Conservation (phyloP, 2,113 vertebrate genomes). For the Hippocampus zosterae region DNA sequence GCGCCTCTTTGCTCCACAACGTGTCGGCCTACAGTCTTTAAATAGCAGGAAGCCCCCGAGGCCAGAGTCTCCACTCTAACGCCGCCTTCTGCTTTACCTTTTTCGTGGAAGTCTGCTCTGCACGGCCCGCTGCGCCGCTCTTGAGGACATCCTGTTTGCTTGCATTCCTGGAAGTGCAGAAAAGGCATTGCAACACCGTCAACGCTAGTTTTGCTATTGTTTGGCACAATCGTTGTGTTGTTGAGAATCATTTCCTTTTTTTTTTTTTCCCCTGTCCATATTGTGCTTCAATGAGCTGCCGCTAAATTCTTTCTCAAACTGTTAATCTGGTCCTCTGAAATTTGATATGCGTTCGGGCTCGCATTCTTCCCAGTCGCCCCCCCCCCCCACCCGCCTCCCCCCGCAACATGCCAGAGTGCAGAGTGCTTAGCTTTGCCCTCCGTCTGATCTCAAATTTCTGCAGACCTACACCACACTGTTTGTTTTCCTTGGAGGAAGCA, state of each 20-base stretch:
- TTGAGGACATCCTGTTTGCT: constrained; percentile 16
- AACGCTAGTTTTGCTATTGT: not conserved
- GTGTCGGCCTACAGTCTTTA: constrained; percentile 26
- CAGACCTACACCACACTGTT: constrained; percentile 87
- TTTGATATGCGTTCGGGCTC: constrained; percentile 55
- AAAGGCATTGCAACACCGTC: not conserved
- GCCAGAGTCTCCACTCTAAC: constrained; percentile 34
- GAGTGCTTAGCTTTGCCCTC: constrained; percentile 59
- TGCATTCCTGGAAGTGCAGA: constrained; percentile 7
- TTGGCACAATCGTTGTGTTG: not conserved
- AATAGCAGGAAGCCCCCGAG: constrained; percentile 51
- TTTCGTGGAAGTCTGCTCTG: constrained; percentile 25
- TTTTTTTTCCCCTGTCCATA: not conserved
- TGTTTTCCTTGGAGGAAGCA: constrained; percentile 70
- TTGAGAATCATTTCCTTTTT: not conserved
- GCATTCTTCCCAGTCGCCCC: constrained; percentile 45
- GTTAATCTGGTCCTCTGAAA: constrained; percentile 67
- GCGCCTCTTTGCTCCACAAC: constrained; percentile 10
- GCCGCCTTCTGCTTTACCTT: constrained; percentile 28
- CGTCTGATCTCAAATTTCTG: constrained; percentile 70
- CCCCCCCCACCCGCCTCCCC: constrained; percentile 18
- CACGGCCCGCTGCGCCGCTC: constrained; percentile 18
- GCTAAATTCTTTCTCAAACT: constrained; percentile 26
- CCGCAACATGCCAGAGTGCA: constrained; percentile 53
- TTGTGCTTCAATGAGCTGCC: not conserved